Evolutionary conservation across 2,797 vertebrate genomes (phyloP).

Genomic region (Strix occidentalis): DNA sequence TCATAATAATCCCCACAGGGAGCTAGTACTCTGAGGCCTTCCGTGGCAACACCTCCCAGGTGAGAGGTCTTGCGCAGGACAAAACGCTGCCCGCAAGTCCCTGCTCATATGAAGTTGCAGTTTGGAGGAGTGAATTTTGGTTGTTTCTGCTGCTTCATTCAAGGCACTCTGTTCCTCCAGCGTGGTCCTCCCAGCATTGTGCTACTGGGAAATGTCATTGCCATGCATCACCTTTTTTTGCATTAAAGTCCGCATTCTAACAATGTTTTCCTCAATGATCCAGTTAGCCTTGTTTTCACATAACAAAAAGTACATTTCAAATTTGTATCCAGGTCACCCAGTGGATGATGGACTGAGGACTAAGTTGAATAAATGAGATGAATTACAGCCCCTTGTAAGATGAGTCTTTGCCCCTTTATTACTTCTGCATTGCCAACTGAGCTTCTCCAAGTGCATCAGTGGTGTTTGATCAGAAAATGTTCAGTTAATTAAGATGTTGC

Average conservation of each 20-base stretch:
- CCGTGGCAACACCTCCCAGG: not conserved
- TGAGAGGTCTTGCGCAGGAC: not conserved
- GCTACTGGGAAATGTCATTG: not conserved
- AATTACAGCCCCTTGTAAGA: not conserved
- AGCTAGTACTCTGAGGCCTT: not conserved
- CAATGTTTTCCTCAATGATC: not conserved
- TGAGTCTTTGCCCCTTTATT: not conserved
- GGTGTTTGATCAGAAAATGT: not conserved
- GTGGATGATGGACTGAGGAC: not conserved
- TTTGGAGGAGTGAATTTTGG: not conserved
- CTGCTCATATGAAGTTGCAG: not conserved
- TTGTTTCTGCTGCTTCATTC: not conserved
- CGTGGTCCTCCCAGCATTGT: accelerated
- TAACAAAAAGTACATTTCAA: not conserved
- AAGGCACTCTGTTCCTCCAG: not conserved
- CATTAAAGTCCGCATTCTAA: not conserved
- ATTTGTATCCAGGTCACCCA: not conserved
- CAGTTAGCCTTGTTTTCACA: not conserved
- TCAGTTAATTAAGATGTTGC: not conserved
- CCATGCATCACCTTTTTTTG: not conserved
- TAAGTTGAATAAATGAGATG: not conserved
- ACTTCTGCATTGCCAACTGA: not conserved
- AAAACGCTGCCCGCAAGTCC: not conserved
- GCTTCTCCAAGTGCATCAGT: not conserved
- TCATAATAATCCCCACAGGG: not conserved